Evolutionary conservation across 2,888 invertebrate genomes (phyloP).

Genomic region (Mystacides longicornis): DNA sequence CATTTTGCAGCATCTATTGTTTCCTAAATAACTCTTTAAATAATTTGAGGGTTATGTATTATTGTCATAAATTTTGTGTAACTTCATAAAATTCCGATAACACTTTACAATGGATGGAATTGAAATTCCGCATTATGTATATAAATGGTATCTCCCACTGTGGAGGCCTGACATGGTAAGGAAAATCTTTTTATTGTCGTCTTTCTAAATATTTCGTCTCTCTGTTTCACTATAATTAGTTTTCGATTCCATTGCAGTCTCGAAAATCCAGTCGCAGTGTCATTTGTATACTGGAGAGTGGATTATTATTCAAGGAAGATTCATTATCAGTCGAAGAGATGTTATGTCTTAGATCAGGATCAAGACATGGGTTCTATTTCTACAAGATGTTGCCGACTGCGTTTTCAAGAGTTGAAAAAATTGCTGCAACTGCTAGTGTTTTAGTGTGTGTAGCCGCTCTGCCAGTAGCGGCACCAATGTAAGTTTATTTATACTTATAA

Average conservation of each 20-base stretch:
- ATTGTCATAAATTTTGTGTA: not conserved
- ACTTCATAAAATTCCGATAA: not conserved
- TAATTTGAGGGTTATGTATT: not conserved
- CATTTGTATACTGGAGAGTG: slow-evolving; percentile 36
- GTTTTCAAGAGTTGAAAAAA: slow-evolving; percentile 11
- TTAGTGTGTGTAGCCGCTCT: slow-evolving; percentile 12
- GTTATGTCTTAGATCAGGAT: slow-evolving; percentile 20
- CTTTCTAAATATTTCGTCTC: not conserved
- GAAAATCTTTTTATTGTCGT: not conserved
- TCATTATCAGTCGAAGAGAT: slow-evolving; percentile 41
- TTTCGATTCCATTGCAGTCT: not conserved
- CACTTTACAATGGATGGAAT: slow-evolving; percentile 1
- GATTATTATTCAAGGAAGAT: slow-evolving; percentile 43
- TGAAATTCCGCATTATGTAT: not conserved
- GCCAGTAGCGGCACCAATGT: slow-evolving; percentile 15
- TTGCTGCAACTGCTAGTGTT: slow-evolving; percentile 14
- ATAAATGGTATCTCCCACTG: not conserved
- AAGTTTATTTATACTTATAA: too few relatives aligned
- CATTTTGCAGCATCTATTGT: too few relatives aligned
- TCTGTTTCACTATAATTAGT: not conserved
- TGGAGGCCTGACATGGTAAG: slow-evolving; percentile 12
- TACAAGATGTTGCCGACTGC: not conserved
- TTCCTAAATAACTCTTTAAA: not conserved
- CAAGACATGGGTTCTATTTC: not conserved
- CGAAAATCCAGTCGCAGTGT: slow-evolving; percentile 7